Evolutionary conservation across 2,888 invertebrate genomes (phyloP).

Genomic region (Panzeria rudis): DNA sequence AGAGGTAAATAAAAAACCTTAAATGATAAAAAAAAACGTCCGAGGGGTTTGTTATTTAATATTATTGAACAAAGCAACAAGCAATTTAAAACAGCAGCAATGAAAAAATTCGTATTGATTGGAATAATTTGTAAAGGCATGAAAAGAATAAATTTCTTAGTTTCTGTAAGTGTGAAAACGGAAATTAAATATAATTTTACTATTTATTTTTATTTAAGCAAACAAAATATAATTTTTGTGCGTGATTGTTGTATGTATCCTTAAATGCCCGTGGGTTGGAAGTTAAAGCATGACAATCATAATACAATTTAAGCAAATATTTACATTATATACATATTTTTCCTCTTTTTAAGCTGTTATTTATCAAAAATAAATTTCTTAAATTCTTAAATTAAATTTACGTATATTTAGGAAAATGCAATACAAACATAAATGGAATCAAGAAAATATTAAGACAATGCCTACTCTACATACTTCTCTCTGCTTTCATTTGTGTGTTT

Average conservation of each 20-base stretch:
- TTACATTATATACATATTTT: constrained; percentile 32
- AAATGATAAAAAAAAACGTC: too few relatives aligned
- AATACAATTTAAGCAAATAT: constrained; percentile 42
- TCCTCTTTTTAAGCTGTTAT: neutral
- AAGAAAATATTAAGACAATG: too few relatives aligned
- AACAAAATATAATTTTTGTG: neutral
- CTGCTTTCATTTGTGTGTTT: neutral
- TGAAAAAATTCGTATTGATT: constrained; percentile 36
- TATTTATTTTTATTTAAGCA: neutral
- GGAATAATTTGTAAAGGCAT: constrained; percentile 32
- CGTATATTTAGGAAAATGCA: constrained; percentile 17
- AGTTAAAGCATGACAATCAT: constrained; percentile 31
- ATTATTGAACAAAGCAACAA: constrained; percentile 2
- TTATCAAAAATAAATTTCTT: constrained; percentile 2
- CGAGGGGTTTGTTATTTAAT: neutral
- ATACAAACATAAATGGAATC: neutral
- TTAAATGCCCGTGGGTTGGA: constrained; percentile 6
- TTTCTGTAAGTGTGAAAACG: constrained; percentile 16
- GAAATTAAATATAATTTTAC: constrained; percentile 51
- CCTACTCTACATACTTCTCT: neutral
- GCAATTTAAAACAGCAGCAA: neutral
- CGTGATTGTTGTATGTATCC: neutral
- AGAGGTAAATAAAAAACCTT: constrained; percentile 1
- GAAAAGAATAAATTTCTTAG: constrained; percentile 25
- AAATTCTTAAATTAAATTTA: constrained; percentile 52